Base-by-base conservation (phyloP, 1,140 invertebrate species). In the Neodiprion fabricii region DNA sequence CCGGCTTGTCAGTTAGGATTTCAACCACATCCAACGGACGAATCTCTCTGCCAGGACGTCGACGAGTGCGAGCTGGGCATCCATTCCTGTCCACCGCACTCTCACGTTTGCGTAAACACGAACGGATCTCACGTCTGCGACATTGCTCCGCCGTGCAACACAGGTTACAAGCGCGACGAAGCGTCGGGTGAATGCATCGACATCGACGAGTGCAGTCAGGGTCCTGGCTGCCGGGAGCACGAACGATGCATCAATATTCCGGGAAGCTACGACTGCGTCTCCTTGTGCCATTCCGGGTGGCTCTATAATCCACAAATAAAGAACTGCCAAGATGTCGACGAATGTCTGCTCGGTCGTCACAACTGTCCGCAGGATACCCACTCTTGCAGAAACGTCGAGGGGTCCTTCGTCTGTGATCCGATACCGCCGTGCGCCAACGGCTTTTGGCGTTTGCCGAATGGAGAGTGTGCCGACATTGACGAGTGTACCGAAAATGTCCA, bases 271-370 rank as follows among this genome's bases (percentile, higher is more conserved):
- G 95, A 84, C 86, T 92, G 80, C 94, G 94, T 81, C 89, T 92
- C 1, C 72, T 84, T 9, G 91, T 95, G 8, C 91, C 92, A 72
- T 4, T 48, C 73, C 1, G 85, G 85, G 14, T 86, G 85, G 85
- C 84, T 78, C 28, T 86, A 83, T 81, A 87, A 88, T 28, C 81
- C 91, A 71, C 70, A 84, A 17, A 91, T 91, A 73, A 91, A 94
- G 79, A 92, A 92, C 70, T 98, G 96, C 85, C 91, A 93, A 73
- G 97, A 98, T 84, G 95, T 98, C 11, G 92, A 98, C 82, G 97
- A 98, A 85, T 98, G 97, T 70, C 78, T 84, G 14, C 73, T 86
- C 10, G 85, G 85, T 12, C 82, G 80, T 7, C 85, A 86, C 74
- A 76, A 84, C 72, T 86, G 85, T 74, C 76, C 78, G 11, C 78